Evolutionary conservation across 2,797 vertebrate species (phyloP), one percentile per base, ranked within the genome.

Genomic region (Notolabrus celidotus): DNA sequence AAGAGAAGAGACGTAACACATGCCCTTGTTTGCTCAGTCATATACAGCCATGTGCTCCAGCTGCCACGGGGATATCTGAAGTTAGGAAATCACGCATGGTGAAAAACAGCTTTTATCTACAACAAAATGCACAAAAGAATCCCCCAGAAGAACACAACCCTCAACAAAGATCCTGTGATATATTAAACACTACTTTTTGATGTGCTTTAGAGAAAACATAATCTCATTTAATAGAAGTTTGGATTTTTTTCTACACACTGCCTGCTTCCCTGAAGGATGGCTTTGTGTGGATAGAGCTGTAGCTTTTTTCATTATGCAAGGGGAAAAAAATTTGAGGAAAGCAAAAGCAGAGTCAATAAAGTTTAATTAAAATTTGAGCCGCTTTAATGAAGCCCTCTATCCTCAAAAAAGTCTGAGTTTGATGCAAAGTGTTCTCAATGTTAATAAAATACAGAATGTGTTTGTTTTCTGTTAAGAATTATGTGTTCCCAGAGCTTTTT

Each of bases 21-120:
- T 19, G 5, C 15, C 8, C 42, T 63, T 66, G 59, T 74, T 80
- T 71, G 34, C 47, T 62, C 38, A 14, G 27, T 65, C 52, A 41
- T 8, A 59, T 22, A 34, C 42, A 77, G 43, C 2, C 58, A 45
- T 71, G 42, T 59, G 67, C 50, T 66, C 41, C 43, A 31, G 16
- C 34, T 51, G 41, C 52, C 42, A 41, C 5, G 1, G 20, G 12
- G n/a, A 14, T 38, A 59, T 71, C 55, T 54, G 59, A 41, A 53
- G 49, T 34, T 50, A 74, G n/a, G 51, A 54, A 27, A 53, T 46
- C 49, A 17, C 43, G 33, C 2, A 17, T 53, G 36, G 17, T 19
- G 34, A 8, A 60, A n/a, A 54, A 46, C 31, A 11, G 49, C 8
- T 31, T 45, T n/a, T 39, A 34, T 22, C 45, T 27, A 10, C 50